Evolutionary conservation across 2,888 invertebrate species (phyloP).

Genomic region (Pterostichus madidus): DNA sequence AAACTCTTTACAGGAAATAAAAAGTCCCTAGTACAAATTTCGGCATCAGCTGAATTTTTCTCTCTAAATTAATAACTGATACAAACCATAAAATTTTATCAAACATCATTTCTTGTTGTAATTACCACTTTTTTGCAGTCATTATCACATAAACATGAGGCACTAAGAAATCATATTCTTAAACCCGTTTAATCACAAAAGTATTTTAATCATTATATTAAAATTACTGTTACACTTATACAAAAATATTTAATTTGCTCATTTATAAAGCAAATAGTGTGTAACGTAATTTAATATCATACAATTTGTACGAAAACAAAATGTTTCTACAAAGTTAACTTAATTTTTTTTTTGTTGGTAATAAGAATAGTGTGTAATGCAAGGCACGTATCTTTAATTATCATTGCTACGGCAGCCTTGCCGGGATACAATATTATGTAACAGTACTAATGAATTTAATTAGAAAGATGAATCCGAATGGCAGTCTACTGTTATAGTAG

Average conservation of each 20-base stretch:
- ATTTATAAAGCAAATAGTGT: background rate
- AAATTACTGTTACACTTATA: constrained; percentile 13
- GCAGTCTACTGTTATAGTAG: background rate
- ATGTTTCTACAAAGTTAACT: background rate
- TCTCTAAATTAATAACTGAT: too few species aligned
- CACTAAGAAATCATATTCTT: too few species aligned
- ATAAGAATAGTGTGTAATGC: too few species aligned
- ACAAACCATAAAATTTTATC: too few species aligned
- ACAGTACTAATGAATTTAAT: constrained; percentile 51
- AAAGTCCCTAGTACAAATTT: too few species aligned
- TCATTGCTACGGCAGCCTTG: constrained; percentile 23
- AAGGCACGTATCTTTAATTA: background rate
- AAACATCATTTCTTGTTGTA: too few species aligned
- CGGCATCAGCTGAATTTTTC: too few species aligned
- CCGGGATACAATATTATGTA: constrained; percentile 45
- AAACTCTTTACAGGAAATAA: too few species aligned
- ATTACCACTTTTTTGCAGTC: background rate
- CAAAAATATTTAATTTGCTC: constrained; percentile 12
- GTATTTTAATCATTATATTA: constrained; percentile 13
- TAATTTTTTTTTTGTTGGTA: background rate
- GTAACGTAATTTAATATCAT: background rate
- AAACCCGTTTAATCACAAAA: background rate
- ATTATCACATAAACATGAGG: background rate
- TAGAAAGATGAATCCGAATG: constrained; percentile 45
- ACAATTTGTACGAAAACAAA: background rate